Conservation (phyloP, 2,113 vertebrate genomes). For the Calcarius ornatus region DNA sequence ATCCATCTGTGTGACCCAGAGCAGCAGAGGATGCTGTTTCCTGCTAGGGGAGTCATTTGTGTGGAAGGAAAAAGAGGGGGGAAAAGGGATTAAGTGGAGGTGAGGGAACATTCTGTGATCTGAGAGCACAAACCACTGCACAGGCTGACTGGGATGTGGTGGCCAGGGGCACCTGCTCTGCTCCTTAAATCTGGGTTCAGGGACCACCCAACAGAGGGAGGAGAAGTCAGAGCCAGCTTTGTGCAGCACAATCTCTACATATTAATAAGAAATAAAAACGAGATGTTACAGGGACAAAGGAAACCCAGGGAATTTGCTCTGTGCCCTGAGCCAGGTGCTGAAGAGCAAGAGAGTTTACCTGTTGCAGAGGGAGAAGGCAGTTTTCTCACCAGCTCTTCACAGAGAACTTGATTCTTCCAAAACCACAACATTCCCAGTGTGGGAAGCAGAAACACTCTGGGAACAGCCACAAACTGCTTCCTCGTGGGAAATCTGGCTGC, state of each 20-base stretch:
- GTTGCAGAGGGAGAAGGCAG: not conserved
- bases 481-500: not conserved
- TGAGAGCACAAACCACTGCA: not conserved
- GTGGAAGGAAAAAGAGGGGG: not conserved
- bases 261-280: not conserved
- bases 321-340: not conserved
- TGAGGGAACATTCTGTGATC: not conserved
- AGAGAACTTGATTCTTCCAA: not conserved
- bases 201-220: not conserved
- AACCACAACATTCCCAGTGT: rapidly evolving
- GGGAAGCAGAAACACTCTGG: rapidly evolving
- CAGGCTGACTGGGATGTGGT: not conserved
- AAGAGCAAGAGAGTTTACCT: not conserved
- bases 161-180: not conserved
- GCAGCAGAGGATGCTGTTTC: not conserved
- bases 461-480: not conserved
- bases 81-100: not conserved
- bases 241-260: rapidly evolving
- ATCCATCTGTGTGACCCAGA: rapidly evolving
- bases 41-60: not conserved
- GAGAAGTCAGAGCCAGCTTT: rapidly evolving
- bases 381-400: not conserved
- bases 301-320: not conserved
- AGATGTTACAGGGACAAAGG: not conserved
- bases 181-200: rapidly evolving